Conservation (phyloP, 2,888 invertebrate species). For the Netelia melanura region DNA sequence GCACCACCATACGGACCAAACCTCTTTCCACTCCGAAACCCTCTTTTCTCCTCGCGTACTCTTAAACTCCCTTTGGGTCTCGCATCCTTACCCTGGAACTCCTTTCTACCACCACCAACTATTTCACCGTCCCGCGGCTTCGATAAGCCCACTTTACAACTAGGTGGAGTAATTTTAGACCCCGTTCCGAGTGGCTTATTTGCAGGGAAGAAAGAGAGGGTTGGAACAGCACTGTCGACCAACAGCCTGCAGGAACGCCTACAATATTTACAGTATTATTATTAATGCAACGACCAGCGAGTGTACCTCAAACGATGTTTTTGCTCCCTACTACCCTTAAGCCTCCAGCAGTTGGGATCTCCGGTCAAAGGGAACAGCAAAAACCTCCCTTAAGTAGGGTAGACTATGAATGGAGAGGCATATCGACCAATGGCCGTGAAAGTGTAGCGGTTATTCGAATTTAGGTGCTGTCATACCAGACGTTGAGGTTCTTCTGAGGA, state of each 20-base stretch:
- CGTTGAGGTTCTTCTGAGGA: too few species aligned
- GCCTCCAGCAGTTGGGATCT: neutral
- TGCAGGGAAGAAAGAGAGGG: neutral
- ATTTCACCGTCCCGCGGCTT: constrained; percentile 70
- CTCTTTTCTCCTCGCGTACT: constrained; percentile 34
- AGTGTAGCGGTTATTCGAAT: neutral
- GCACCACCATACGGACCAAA: constrained; percentile 10
- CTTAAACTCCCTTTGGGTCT: neutral
- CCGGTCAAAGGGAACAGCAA: constrained; percentile 25
- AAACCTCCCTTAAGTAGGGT: neutral
- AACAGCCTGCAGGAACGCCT: neutral
- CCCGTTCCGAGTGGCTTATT: constrained; percentile 26
- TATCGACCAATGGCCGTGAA: neutral
- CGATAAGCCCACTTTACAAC: constrained; percentile 72
- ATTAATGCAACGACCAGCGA: constrained; percentile 53
- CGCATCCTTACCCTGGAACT: constrained; percentile 20
- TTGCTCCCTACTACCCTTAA: neutral
- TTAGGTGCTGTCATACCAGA: too few species aligned
- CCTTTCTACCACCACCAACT: constrained; percentile 66
- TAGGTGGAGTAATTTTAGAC: constrained; percentile 73
- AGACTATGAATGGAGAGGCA: neutral
- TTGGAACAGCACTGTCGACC: neutral
- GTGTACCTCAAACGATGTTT: neutral
- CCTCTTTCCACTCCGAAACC: constrained; percentile 18
- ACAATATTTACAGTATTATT: constrained; percentile 50